Percentiles rank a stretch among this genome's conserved stretches.
These are phyloP conservation scores for Reticulitermes speratus DNA, from an alignment of 1,140 invertebrate species.

Conservation along the genomic window DNA sequence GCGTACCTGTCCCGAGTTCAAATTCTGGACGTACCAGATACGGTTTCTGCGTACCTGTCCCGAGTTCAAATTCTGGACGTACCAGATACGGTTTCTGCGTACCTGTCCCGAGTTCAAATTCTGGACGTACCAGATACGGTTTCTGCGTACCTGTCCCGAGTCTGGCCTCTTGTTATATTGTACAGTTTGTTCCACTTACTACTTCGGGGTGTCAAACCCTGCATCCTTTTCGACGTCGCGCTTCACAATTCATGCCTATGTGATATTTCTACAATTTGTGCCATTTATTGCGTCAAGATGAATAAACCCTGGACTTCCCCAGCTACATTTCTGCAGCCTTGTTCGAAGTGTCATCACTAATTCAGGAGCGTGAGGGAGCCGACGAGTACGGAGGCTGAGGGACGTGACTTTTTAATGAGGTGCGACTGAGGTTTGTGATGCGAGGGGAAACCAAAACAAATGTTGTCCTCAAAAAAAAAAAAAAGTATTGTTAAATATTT, in stretches of 20 bases:
- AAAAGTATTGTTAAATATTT: conserved; percentile 8
- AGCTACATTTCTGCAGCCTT: background rate
- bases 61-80: too few species aligned
- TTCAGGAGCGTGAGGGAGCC: background rate
- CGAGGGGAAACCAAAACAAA: conserved; percentile 10
- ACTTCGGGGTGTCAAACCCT: too few species aligned
- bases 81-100: too few species aligned
- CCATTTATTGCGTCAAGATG: background rate
- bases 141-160: too few species aligned
- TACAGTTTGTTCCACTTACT: too few species aligned
- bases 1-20: too few species aligned
- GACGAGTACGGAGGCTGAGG: background rate
- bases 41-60: too few species aligned
- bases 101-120: too few species aligned
- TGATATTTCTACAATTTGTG: background rate
- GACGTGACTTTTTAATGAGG: background rate
- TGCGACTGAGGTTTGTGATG: conserved; percentile 4
- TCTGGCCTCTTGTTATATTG: too few species aligned
- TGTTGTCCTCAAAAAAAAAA: background rate
- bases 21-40: too few species aligned
- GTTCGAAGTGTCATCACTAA: background rate
- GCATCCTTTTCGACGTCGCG: too few species aligned
- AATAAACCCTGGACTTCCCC: background rate
- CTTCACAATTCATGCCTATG: background rate
- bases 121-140: too few species aligned